phyloP scores from a whole-genome alignment of 92 coral and sea anemone species.

The Zoanthus sociatus region DNA sequence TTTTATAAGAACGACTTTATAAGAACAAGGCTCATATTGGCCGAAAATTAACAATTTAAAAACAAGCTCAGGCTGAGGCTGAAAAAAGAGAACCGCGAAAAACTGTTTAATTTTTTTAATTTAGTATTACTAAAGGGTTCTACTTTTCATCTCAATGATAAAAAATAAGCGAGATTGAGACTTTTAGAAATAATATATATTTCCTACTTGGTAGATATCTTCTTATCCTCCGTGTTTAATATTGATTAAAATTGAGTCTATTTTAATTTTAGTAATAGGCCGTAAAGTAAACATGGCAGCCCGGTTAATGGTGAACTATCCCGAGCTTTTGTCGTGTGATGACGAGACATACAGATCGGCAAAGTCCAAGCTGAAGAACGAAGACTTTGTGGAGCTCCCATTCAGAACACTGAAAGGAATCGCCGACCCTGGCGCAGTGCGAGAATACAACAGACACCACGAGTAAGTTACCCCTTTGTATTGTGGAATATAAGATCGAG shows the following conservation, averaged over 20 bases:
- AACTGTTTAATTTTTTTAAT: no score
- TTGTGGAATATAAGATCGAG: neutral
- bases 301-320: slow-evolving; percentile 98
- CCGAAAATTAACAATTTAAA: no score
- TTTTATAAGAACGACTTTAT: no score
- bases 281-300: slow-evolving; percentile 99
- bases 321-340: slow-evolving; percentile 90
- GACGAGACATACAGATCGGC: slow-evolving; percentile 93
- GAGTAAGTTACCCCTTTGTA: slow-evolving; percentile 68
- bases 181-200: no score
- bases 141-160: no score
- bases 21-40: no score
- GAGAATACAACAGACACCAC: slow-evolving; percentile 95
- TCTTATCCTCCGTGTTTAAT: no score
- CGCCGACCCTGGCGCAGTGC: slow-evolving; percentile 91
- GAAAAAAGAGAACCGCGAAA: no score
- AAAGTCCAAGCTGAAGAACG: slow-evolving; percentile 87
- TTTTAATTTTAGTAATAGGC: slow-evolving; percentile 76
- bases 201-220: no score
- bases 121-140: no score
- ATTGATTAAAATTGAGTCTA: neutral
- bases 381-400: slow-evolving; percentile 89
- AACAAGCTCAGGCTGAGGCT: no score
- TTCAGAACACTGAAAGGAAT: slow-evolving; percentile 87
- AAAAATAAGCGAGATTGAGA: no score